Base-by-base conservation (phyloP, 2,113 vertebrate species). In the Tachycineta bicolor region DNA sequence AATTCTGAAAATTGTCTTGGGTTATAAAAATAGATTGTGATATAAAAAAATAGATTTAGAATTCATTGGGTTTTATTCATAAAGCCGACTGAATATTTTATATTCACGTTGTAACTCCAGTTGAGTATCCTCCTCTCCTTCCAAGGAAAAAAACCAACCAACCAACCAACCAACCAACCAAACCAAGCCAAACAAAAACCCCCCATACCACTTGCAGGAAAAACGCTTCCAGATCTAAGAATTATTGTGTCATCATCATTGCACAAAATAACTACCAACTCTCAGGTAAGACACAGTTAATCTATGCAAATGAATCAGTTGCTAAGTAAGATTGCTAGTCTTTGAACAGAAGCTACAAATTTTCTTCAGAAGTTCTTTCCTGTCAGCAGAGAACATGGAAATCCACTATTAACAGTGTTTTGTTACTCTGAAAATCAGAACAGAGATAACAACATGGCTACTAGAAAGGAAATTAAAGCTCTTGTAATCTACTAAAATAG, bases 111-210 rank as follows among this genome's bases (percentile, higher is more conserved):
- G 34, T 33, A 33, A 39, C 7, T 74, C 11, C 21, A 55, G 44
- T 19, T 50, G 34, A 55, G 10, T 46, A 84, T 77, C 12, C 9
- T 1, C 7, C 3, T 3, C 6, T 28, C 8, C 8, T 6, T 26
- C 12, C 14, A 4, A 18, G 34, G 22, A 9, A 1, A 67, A 75
- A 18, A n/a, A n/a, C 4, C 7, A 71, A 28, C 4, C 26, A 53
- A 33, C 0, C 11, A 62, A 20, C 8, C 2, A 62, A 26, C 5
- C 3, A 34, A 55, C 19, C 7, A 20, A 46, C 20, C 2, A 43
- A 67, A 24, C 4, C 10, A 34, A 70, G 50, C 22, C 12, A 12
- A 41, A 34, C 9, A 31, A 68, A 62, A 58, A 9, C 1, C 0
- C 5, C 8, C 20, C 23, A 69, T 21, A 44, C 8, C 10, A 28